These are phyloP conservation scores for Tachypleus tridentatus DNA, from an alignment of 1,140 invertebrate species.

Conservation along the genomic window DNA sequence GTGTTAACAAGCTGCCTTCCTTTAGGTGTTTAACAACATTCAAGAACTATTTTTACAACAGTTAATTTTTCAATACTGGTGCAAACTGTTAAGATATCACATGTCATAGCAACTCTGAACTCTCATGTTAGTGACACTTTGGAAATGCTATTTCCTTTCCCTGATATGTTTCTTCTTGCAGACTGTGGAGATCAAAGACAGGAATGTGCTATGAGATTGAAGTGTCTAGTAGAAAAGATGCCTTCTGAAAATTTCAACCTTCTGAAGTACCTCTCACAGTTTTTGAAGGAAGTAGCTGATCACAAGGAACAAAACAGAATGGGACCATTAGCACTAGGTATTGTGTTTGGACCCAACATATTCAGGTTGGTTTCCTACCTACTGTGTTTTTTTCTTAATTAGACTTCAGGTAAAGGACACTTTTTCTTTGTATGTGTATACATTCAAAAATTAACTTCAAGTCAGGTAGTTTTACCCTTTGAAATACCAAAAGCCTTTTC, in stretches of 20 bases:
- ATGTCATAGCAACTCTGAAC: neutral
- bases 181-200: constrained; percentile 2
- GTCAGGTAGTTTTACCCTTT: too few relatives aligned
- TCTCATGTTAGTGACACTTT: neutral
- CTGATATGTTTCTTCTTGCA: neutral
- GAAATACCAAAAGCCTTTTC: too few relatives aligned
- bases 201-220: constrained; percentile 18
- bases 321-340: constrained; percentile 35
- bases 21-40: neutral
- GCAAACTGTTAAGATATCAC: neutral
- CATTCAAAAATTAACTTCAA: too few relatives aligned
- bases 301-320: constrained; percentile 35
- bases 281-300: constrained; percentile 33
- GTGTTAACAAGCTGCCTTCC: neutral
- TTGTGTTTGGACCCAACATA: constrained; percentile 39
- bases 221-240: constrained; percentile 24
- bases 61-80: neutral
- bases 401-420: too few relatives aligned
- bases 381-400: too few relatives aligned
- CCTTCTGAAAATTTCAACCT: constrained; percentile 32
- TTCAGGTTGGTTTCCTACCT: constrained; percentile 30
- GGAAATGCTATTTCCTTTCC: neutral
- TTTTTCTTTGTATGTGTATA: too few relatives aligned
- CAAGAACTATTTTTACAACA: constrained; percentile 1
- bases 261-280: constrained; percentile 33